Evolutionary conservation across 2,888 invertebrate species (phyloP), one percentile per base, ranked within the genome.

Genomic region (Philonicus albiceps): DNA sequence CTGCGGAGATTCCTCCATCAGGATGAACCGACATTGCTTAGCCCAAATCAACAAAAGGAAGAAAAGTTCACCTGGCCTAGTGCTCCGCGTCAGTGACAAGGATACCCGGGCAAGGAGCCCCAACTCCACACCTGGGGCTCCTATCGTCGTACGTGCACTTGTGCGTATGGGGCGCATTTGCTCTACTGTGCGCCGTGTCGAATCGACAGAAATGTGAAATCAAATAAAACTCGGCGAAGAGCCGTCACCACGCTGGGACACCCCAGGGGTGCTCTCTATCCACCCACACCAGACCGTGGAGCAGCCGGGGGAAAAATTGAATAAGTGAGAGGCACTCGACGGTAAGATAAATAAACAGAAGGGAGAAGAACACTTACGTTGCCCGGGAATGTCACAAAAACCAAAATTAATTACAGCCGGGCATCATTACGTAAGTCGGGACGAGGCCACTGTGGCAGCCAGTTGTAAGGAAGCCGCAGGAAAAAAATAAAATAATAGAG

Each of bases 391-490:
- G 76, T 76, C 76, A 76, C 76, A 76, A 76, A 76, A 76, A 76
- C 76, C 76, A 76, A 76, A 76, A 76, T 76, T 76, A 76, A 76
- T 43, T 76, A 76, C 76, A 40, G 13, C 40, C n/a, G 37, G 76
- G 76, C 37, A 22, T 76, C 76, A 76, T 76, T 76, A 76, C 37
- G 76, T 40, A 37, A 40, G 19, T 34, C 31, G 75, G 34, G 34
- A 37, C 34, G 34, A 2, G 72, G 31, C 30, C 30, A 73, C 27
- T 30, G 30, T 27, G 34, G 74, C n/a, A 74, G 19, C 31, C 31
- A 74, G 31, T 34, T 74, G 74, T 74, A 76, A 76, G 40, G 37
- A 76, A 19, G 40, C 22, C 22, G 22, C 34, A 76, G 22, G 40
- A 37, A 37, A n/a, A 16, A 37, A 19, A 40, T 13, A 13, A 43